A percentile compares a stretch with the other conserved stretches of the same genome.
Conservation (phyloP, 1,140 invertebrate genomes). For the Drosophila albomicans region DNA sequence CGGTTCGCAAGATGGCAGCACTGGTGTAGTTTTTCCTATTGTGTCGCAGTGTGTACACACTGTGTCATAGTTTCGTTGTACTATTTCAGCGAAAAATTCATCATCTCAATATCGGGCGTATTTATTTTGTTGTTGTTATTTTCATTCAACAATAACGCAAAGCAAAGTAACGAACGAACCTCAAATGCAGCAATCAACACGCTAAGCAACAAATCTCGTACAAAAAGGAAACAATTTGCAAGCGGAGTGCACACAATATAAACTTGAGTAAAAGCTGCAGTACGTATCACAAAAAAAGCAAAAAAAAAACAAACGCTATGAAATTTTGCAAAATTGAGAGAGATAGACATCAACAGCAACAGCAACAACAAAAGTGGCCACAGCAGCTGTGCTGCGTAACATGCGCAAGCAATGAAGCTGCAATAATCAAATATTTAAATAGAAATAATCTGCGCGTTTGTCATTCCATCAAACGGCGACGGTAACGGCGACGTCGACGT, state of each 20-base stretch:
- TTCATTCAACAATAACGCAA: conserved; percentile 42
- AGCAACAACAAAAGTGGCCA: conserved; percentile 7
- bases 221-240: conserved; percentile 12
- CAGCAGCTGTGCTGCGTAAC: conserved; percentile 72
- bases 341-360: conserved; percentile 24
- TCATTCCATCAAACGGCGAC: conserved; percentile 42
- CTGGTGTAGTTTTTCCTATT: conserved; percentile 20
- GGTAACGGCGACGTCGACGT: conserved; percentile 38
- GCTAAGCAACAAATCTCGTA: conserved; percentile 37
- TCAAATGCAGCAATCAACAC: conserved; percentile 39
- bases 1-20: conserved; percentile 15
- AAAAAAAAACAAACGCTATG: conserved; percentile 46
- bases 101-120: conserved; percentile 55
- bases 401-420: conserved; percentile 30
- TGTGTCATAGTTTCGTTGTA: conserved; percentile 46
- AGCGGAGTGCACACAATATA: conserved; percentile 25
- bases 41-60: conserved; percentile 45
- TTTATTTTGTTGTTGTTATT: conserved; percentile 52
- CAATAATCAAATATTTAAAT: conserved; percentile 60
- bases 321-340: conserved; percentile 55
- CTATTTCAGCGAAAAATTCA: conserved; percentile 57
- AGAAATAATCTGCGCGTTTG: conserved; percentile 55
- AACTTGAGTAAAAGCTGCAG: conserved; percentile 38
- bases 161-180: conserved; percentile 29
- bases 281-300: conserved; percentile 41